phyloP scores from a whole-genome alignment of 1,140 invertebrate genomes.

The Drosophila prosaltans region DNA sequence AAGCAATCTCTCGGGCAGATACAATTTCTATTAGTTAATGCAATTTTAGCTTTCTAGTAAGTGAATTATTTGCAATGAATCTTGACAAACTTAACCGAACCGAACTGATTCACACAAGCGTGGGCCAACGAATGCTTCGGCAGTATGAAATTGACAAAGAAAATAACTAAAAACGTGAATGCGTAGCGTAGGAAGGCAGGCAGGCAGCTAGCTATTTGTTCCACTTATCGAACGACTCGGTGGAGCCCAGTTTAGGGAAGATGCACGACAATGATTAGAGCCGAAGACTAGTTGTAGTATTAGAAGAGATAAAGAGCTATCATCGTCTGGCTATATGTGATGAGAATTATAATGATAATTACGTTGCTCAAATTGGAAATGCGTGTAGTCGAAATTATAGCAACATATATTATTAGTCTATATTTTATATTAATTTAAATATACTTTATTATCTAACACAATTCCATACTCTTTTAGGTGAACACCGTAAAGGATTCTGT shows the following conservation, averaged over 20 bases:
- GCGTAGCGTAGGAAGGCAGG: conserved; percentile 34
- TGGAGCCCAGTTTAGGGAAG: conserved; percentile 25
- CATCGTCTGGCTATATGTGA: neutral
- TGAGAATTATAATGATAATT: neutral
- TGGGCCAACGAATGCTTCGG: conserved; percentile 42
- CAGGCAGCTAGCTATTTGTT: conserved; percentile 28
- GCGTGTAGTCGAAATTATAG: neutral
- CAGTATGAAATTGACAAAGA: conserved; percentile 7
- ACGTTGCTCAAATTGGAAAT: conserved; percentile 1
- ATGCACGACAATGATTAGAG: conserved; percentile 33
- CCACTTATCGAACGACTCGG: conserved; percentile 14
- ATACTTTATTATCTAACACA: conserved; percentile 11
- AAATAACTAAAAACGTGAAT: conserved; percentile 25
- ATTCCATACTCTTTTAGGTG: conserved; percentile 84
- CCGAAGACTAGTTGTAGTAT: neutral
- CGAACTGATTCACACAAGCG: conserved; percentile 37
- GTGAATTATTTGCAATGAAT: neutral
- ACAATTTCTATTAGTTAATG: conserved; percentile 14
- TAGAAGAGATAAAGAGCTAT: conserved; percentile 31
- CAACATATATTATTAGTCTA: neutral
- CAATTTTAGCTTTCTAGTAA: conserved; percentile 10
- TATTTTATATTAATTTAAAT: neutral
- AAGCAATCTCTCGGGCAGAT: conserved; percentile 8
- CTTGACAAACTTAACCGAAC: neutral
- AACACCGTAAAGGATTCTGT: conserved; percentile 92